Percentiles rank a stretch among this genome's conserved stretches.
phyloP scores from a whole-genome alignment of 2,113 vertebrate species.

The Anser brachyrhynchus region DNA sequence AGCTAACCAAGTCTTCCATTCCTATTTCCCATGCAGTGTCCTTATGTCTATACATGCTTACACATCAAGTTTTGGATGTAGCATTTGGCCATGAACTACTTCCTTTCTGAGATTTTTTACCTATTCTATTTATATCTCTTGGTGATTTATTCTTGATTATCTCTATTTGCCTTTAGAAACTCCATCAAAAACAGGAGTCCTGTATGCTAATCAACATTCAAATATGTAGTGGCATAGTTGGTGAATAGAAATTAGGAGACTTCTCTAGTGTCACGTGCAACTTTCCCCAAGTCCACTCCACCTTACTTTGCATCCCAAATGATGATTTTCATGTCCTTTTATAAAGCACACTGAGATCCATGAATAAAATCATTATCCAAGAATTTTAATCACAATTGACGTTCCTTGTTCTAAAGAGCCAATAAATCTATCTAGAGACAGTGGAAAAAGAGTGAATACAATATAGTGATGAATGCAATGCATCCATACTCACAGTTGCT shows the following conservation, averaged over 20 bases:
- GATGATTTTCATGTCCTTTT: not conserved
- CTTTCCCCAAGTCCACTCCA: not conserved
- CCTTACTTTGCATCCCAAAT: not conserved
- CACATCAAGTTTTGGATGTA: not conserved
- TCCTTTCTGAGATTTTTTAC: not conserved
- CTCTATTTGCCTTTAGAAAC: not conserved
- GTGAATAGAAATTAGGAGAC: not conserved
- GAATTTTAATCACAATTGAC: not conserved
- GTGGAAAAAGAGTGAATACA: not conserved
- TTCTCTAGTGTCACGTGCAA: not conserved
- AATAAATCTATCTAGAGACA: not conserved
- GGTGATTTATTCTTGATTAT: not conserved
- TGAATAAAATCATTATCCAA: not conserved
- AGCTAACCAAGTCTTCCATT: rapidly evolving
- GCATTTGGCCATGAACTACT: rapidly evolving
- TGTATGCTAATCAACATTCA: not conserved
- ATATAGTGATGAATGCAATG: not conserved
- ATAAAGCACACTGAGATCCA: not conserved
- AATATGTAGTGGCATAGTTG: not conserved
- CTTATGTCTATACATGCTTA: not conserved
- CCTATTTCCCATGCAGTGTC: not conserved
- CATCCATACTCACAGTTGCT: not conserved
- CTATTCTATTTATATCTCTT: not conserved
- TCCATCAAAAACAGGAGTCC: not conserved
- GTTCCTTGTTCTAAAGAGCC: not conserved